Conservation (phyloP, 2,888 invertebrate genomes). For the Drosophila affinis region DNA sequence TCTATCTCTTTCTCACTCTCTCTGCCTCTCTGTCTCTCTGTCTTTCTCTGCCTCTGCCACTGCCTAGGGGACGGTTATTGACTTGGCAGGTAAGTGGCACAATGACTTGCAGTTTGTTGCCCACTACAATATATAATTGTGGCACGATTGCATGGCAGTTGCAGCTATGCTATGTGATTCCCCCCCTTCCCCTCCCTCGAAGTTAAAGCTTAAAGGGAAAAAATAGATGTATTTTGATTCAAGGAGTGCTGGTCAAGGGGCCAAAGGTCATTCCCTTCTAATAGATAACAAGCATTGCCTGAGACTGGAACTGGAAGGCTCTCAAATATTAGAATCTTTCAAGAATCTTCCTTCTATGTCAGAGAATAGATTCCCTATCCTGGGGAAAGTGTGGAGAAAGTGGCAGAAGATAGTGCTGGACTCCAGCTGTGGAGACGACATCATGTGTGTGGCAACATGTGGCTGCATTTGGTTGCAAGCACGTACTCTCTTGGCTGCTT, state of each 20-base stretch:
- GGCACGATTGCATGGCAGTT: conserved; percentile 26
- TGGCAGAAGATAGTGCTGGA: no score
- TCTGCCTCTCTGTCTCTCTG: conserved; percentile 1
- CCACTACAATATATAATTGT: conserved; percentile 49
- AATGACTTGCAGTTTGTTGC: conserved; percentile 61
- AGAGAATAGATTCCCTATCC: no score
- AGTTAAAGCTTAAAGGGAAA: neutral
- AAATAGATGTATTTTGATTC: no score
- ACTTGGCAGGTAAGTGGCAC: conserved; percentile 62
- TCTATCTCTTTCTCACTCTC: neutral
- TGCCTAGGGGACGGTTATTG: conserved; percentile 56
- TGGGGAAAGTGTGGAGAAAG: no score
- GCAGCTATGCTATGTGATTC: conserved; percentile 10
- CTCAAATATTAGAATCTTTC: no score
- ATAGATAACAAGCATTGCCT: neutral
- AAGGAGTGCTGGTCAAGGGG: no score
- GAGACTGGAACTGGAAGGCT: no score
- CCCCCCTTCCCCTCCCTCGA: neutral
- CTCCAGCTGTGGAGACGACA: no score
- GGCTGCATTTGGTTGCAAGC: no score
- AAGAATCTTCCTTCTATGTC: no score
- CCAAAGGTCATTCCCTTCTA: neutral
- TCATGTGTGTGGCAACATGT: no score
- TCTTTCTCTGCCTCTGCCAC: neutral
- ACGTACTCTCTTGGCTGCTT: no score